phyloP scores from a whole-genome alignment of 2,888 invertebrate species.

The Eustalomyia histrio region DNA sequence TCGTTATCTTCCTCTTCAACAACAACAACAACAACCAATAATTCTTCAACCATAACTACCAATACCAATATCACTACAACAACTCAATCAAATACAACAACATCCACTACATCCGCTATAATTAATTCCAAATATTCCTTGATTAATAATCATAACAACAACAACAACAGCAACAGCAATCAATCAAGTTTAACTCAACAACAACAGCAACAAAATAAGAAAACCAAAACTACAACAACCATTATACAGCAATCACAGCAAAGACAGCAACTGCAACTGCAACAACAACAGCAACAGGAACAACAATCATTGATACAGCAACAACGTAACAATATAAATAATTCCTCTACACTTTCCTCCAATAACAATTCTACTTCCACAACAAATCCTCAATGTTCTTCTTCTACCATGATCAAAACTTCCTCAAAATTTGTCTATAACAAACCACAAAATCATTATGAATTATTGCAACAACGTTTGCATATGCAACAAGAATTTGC shows the following conservation, averaged over 20 bases:
- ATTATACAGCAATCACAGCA: slow-evolving; percentile 61
- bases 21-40: slow-evolving; percentile 14
- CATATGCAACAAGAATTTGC: slow-evolving; percentile 76
- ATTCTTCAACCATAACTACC: slow-evolving; percentile 47
- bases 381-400: slow-evolving; percentile 36
- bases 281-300: slow-evolving; percentile 46
- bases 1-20: too few species aligned
- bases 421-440: slow-evolving; percentile 76
- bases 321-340: slow-evolving; percentile 56
- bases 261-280: slow-evolving; percentile 45
- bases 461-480: slow-evolving; percentile 74
- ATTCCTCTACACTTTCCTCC: slow-evolving; percentile 51
- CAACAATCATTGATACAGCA: slow-evolving; percentile 61
- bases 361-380: slow-evolving; percentile 38
- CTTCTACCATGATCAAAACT: slow-evolving; percentile 70
- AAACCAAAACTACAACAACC: slow-evolving; percentile 62
- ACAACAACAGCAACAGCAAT: slow-evolving; percentile 62
- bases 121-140: slow-evolving; percentile 47
- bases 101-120: slow-evolving; percentile 43
- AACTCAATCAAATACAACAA: slow-evolving; percentile 62
- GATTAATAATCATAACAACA: slow-evolving; percentile 45
- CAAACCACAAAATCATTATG: slow-evolving; percentile 75
- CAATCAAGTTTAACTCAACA: slow-evolving; percentile 35
- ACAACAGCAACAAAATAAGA: slow-evolving; percentile 49
- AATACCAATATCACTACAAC: slow-evolving; percentile 31